phyloP scores from a whole-genome alignment of 2,888 invertebrate genomes.

The Scaptomyza parva region DNA sequence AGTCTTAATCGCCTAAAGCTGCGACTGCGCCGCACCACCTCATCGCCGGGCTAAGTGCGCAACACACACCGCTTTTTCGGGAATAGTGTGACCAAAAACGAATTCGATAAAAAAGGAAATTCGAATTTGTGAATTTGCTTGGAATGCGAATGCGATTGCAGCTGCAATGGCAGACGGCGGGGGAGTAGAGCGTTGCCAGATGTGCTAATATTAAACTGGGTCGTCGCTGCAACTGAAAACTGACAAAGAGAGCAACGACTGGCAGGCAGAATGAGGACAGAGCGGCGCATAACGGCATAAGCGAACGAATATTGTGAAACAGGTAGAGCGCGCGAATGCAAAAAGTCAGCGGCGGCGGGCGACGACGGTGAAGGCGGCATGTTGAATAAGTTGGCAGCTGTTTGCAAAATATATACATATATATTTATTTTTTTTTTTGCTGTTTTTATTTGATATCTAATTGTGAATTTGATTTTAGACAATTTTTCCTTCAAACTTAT shows the following conservation, averaged over 20 bases:
- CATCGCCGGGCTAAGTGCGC: conserved; percentile 64
- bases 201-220: conserved; percentile 13
- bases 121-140: conserved; percentile 33
- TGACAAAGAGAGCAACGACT: not conserved
- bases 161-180: conserved; percentile 3
- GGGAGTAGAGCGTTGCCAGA: conserved; percentile 8
- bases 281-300: conserved; percentile 18
- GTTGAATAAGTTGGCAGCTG: conserved; percentile 58
- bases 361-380: not conserved
- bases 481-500: conserved; percentile 24
- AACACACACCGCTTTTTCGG: not conserved
- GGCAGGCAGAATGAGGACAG: conserved; percentile 5
- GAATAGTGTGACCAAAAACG: not conserved
- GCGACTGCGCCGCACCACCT: conserved; percentile 68
- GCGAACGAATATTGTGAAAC: conserved; percentile 3
- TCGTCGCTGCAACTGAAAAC: conserved; percentile 9
- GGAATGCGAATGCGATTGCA: conserved; percentile 10
- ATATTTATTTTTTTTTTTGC: conserved; percentile 7
- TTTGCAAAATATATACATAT: conserved; percentile 31
- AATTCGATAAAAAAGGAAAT: conserved; percentile 9
- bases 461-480: conserved; percentile 8
- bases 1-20: conserved; percentile 64
- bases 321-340: conserved; percentile 18
- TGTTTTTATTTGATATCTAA: conserved; percentile 7
- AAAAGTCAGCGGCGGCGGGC: not conserved